These are phyloP conservation scores for Erinaceus europaeus DNA, from an alignment of 2,113 vertebrate species.

Conservation along the genomic window DNA sequence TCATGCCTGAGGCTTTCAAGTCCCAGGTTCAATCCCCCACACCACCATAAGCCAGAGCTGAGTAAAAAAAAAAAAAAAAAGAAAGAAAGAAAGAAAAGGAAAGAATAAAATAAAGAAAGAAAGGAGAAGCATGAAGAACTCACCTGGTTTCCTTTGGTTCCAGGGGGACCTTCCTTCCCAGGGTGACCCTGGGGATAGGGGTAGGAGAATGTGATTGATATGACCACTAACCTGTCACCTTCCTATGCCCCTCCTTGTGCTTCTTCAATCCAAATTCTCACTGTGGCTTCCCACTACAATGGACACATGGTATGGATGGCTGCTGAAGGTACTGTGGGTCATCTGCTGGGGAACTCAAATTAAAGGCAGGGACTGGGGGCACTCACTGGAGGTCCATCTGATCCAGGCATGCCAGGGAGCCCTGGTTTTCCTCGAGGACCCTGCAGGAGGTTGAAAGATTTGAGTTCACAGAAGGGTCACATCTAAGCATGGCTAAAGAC, in stretches of 20 bases:
- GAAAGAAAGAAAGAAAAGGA: no score
- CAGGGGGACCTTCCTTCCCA: conserved; percentile 90
- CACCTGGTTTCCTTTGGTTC: conserved; percentile 93
- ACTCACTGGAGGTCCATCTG: conserved; percentile 92
- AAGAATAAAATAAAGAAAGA: no score
- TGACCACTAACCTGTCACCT: not conserved
- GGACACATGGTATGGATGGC: not conserved
- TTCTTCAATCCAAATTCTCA: not conserved
- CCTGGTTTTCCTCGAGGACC: conserved; percentile 93
- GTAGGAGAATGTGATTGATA: not conserved
- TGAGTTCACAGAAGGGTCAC: not conserved
- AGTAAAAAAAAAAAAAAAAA: no score
- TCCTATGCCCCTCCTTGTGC: not conserved
- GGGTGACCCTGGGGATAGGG: conserved; percentile 86
- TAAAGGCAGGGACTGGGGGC: not conserved
- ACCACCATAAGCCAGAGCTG: no score
- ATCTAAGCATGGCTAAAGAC: not conserved
- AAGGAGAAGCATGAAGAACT: no score
- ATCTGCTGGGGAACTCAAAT: not conserved
- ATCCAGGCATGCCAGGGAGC: conserved; percentile 92
- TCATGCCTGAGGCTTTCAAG: no score
- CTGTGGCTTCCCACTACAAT: not conserved
- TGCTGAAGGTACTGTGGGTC: not conserved
- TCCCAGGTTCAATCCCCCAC: no score
- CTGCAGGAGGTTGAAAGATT: conserved; percentile 69